Evolutionary conservation across 2,888 invertebrate genomes (phyloP).

Genomic region (Oxystoma pomonae): DNA sequence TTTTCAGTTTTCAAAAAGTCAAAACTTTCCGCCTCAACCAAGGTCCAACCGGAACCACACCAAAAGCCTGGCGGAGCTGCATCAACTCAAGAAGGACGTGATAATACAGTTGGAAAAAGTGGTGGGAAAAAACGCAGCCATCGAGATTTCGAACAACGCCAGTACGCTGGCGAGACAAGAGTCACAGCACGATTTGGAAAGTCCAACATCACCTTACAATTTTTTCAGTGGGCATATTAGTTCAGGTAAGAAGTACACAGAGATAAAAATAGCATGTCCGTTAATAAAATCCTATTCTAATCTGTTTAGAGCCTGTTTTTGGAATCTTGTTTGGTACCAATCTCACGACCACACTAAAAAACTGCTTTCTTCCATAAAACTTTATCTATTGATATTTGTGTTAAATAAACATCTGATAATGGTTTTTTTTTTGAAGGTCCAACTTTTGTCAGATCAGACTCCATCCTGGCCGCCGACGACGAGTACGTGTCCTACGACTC

Average conservation of each 20-base stretch:
- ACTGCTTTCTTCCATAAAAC: no score
- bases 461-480: conserved; percentile 57
- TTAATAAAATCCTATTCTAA: no score
- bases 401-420: no score
- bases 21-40: conserved; percentile 29
- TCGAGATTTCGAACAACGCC: conserved; percentile 45
- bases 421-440: no score
- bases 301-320: no score
- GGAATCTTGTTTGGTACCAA: no score
- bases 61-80: conserved; percentile 55
- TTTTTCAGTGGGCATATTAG: conserved; percentile 42
- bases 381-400: no score
- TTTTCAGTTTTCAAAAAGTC: conserved; percentile 32
- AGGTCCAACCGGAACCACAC: conserved; percentile 41
- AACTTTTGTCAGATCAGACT: conserved; percentile 52
- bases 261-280: no score
- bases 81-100: conserved; percentile 60
- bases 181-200: conserved; percentile 40
- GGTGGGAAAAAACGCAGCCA: conserved; percentile 50
- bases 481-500: conserved; percentile 65
- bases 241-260: conserved; percentile 24
- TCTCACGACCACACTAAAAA: no score
- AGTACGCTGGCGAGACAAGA: conserved; percentile 45
- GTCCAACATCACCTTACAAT: conserved; percentile 43
- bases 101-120: conserved; percentile 59